Evolutionary conservation across 2,888 invertebrate genomes (phyloP), one percentile per base, ranked within the genome.

Genomic region (Eupithecia subfuscata): DNA sequence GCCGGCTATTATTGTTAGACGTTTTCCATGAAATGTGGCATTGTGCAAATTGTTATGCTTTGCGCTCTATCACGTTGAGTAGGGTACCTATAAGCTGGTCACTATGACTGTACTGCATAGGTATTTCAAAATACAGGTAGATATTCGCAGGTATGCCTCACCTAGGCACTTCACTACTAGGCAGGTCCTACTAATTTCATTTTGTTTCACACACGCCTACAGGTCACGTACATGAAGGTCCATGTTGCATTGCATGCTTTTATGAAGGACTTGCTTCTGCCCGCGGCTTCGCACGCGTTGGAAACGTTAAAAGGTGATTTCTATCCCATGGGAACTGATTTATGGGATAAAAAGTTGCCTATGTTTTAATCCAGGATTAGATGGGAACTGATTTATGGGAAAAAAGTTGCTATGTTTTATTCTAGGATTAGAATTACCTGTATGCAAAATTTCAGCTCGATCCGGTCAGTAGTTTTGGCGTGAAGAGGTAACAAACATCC

Each of bases 91-190:
- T 30, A 30, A 30, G 18, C 18, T 37, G 71, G 48, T 63, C 60
- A 52, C 84, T 81, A 77, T 60, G 25, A 14, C 56, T 22, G 1
- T 56, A 56, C 6, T 60, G 60, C 60, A 60, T 14, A 12, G 4
- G 12, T 14, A 60, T 60, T 60, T 60, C 12, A 25, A 60, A 25
- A 25, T 60, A 25, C 22, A 12, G n/a, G 52, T 52, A 52, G 40
- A 9, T 40, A 40, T n/a, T 52, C n/a, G 52, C n/a, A n/a, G 52
- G 52, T n/a, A 52, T 52, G n/a, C n/a, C 52, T n/a, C n/a, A n/a
- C n/a, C 52, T 52, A 48, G 9, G 9, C 11, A 40, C 40, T 9
- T 40, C 40, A 43, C 52, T 52, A 56, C n/a, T 56, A 56, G 22
- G n/a, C 22, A n/a, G 52, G 22, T 56, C 11, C 22, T 11, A 56